Base-by-base conservation (phyloP, 1,140 invertebrate species). In the Drosophila murphyi region DNA sequence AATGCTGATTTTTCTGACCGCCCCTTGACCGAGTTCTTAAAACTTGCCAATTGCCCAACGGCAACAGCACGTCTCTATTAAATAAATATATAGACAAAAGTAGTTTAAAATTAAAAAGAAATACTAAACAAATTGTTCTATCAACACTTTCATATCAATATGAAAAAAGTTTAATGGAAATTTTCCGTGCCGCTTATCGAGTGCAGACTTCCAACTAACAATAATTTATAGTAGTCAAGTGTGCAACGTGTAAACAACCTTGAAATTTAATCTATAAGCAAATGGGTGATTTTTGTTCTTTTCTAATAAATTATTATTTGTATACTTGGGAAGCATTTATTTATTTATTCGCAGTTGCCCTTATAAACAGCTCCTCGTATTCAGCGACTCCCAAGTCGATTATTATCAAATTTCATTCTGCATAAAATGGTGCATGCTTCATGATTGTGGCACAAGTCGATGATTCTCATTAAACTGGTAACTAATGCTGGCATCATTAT, bases 41-140 rank as follows among this genome's bases (percentile, higher is more conserved):
- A 35, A 60, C 55, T 78, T 76, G 82, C 74, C 76, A 85, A 81
- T 77, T 74, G 81, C 77, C 63, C 73, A 77, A 67, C 76, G 52
- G 50, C 43, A 34, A 0, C 20, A 37, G 59, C 76, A 85, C 64
- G 81, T 82, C 43, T 43, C 43, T 67, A 29, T 82, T 47, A 32
- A 54, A n/a, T 10, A 43, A 43, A 61, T 73, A 64, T 64, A 29
- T 48, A 61, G 54, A 20, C n/a, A 32, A 5, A 34, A 52, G 5
- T 34, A 4, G 2, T n/a, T 3, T 52, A 67, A 67, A 48, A 32
- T 28, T 1, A 31, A 45, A 7, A 35, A 1, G 45, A 20, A 20
- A 20, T 20, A 20, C 20, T 20, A 50, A 8, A 62, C 32, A 48
- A 7, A 37, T n/a, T 10, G 39, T 20, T 20, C 20, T 20, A 20